A percentile compares a stretch with the other conserved stretches of the same genome.
These are phyloP conservation scores for Apis cerana DNA, from an alignment of 1,140 invertebrate genomes.

Conservation along the genomic window DNA sequence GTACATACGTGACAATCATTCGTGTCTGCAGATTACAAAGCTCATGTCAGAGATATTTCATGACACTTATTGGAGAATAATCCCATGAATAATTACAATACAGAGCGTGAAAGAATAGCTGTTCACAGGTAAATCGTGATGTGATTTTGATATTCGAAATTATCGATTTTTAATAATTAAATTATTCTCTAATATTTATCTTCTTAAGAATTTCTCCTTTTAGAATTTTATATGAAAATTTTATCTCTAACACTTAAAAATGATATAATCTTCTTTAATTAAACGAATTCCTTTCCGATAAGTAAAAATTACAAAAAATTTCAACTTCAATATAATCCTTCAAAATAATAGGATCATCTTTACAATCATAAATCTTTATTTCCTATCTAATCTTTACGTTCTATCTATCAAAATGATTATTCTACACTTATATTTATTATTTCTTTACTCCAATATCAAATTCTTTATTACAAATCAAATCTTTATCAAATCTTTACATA, in stretches of 20 bases:
- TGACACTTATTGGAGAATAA: constrained; percentile 28
- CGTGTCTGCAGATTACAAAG: constrained; percentile 6
- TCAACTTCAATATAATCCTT: neutral
- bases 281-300: neutral
- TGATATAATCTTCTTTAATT: neutral
- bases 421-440: too few species aligned
- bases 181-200: neutral
- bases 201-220: neutral
- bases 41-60: neutral
- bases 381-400: too few species aligned
- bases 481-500: too few species aligned
- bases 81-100: constrained; percentile 19
- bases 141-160: neutral
- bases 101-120: neutral
- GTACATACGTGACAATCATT: neutral
- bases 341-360: neutral
- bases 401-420: too few species aligned
- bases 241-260: too few species aligned
- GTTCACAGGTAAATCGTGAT: neutral
- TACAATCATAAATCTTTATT: too few species aligned
- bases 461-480: too few species aligned
- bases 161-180: neutral
- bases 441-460: too few species aligned
- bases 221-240: neutral
- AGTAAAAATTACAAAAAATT: neutral